Evolutionary conservation across 53 echinoderm and acorn worm genomes (phyloP).

Genomic region (Echinometra lucunter): DNA sequence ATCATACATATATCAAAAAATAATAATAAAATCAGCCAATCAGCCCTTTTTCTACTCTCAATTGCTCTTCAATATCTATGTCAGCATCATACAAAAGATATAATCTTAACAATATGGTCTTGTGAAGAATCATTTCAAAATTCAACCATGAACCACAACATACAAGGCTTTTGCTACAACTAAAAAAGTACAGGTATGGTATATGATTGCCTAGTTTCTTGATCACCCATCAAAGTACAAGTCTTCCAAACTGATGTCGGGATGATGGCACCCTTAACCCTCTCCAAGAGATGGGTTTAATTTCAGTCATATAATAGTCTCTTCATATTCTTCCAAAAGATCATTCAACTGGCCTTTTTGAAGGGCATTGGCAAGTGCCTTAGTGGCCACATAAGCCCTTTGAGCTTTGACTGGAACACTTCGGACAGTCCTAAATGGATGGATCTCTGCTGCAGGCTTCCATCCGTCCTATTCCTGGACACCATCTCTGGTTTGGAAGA

Average conservation of each 20-base stretch:
- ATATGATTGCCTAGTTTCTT: not conserved
- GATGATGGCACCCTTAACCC: not conserved
- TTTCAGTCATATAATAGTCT: constrained; percentile 63
- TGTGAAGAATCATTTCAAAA: not conserved
- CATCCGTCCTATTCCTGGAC: not conserved
- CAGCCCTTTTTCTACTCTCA: not conserved
- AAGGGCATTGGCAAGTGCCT: constrained; percentile 67
- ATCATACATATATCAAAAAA: too few species aligned
- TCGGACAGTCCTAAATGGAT: constrained; percentile 64
- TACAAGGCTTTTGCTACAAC: not conserved
- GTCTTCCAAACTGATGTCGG: not conserved
- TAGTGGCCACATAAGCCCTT: constrained; percentile 57
- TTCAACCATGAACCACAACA: not conserved
- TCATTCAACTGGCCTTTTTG: constrained; percentile 65
- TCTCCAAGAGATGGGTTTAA: not conserved
- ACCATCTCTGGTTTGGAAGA: constrained; percentile 47
- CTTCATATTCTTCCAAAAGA: constrained; percentile 64
- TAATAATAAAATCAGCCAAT: not conserved
- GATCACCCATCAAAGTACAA: not conserved
- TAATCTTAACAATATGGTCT: not conserved
- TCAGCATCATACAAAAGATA: too few species aligned
- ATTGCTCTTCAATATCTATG: too few species aligned
- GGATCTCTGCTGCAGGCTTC: constrained; percentile 65
- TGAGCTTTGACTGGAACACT: constrained; percentile 50
- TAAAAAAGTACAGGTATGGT: not conserved